A percentile compares a stretch with the other conserved stretches of the same genome.
These are phyloP conservation scores for Orthonyx spaldingii DNA, from an alignment of 2,113 vertebrate genomes.

Conservation along the genomic window DNA sequence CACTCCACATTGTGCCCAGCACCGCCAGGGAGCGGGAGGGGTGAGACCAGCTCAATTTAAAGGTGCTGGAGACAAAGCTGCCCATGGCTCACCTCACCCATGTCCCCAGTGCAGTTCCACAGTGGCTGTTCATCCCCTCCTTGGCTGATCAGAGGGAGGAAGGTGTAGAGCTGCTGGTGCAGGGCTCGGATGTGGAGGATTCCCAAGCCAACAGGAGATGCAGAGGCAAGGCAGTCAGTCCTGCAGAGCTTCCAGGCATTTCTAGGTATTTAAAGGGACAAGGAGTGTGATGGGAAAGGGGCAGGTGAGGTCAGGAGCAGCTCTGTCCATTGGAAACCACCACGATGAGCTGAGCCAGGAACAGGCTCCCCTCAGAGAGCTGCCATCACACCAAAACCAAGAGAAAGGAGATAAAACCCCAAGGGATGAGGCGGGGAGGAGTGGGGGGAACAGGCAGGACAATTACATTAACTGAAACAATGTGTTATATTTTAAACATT, in stretches of 20 bases:
- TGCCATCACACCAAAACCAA: neutral
- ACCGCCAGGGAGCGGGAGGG: neutral
- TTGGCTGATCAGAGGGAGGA: no score
- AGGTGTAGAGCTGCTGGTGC: fast-evolving
- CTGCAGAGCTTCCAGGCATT: neutral
- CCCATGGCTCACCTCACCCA: fast-evolving
- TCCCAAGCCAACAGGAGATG: neutral
- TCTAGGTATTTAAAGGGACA: neutral
- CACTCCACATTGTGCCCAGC: fast-evolving
- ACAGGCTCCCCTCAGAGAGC: neutral
- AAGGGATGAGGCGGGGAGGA: neutral
- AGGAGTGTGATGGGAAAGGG: neutral
- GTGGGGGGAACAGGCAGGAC: neutral
- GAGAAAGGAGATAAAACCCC: neutral
- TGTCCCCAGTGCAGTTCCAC: no score
- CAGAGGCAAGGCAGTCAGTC: neutral
- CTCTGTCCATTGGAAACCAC: neutral
- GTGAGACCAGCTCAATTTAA: neutral
- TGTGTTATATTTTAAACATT: slow-evolving; percentile 33
- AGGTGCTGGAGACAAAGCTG: neutral
- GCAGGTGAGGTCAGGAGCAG: neutral
- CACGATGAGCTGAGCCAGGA: fast-evolving
- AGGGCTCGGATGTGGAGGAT: neutral
- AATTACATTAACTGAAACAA: slow-evolving; percentile 37
- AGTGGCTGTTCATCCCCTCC: neutral